Evolutionary conservation across 1,140 invertebrate species (phyloP).

Genomic region (Centruroides sculpturatus): DNA sequence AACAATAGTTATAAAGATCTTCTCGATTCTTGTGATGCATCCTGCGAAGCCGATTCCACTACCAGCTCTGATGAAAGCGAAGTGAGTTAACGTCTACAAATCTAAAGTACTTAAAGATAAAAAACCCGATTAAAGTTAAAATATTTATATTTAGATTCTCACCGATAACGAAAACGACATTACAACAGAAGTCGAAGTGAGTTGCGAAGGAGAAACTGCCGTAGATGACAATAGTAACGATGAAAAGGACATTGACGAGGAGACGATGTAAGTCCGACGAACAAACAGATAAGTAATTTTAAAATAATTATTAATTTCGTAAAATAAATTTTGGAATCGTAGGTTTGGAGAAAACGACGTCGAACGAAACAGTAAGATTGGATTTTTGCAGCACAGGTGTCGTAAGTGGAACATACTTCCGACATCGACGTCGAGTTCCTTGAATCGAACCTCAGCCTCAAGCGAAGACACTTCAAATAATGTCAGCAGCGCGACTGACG

Average conservation of each 20-base stretch:
- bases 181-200: constrained; percentile 1
- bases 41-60: constrained; percentile 13
- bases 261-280: constrained; percentile 46
- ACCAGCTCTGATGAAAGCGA: constrained; percentile 13
- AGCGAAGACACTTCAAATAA: not conserved
- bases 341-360: constrained; percentile 49
- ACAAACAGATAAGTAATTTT: too few species aligned
- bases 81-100: constrained; percentile 1
- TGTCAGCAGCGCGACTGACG: constrained; percentile 24
- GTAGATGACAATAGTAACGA: constrained; percentile 43
- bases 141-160: constrained; percentile 43
- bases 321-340: too few species aligned
- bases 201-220: constrained; percentile 22
- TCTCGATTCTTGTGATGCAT: constrained; percentile 14
- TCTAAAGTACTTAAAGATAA: not conserved
- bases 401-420: constrained; percentile 10
- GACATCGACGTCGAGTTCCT: constrained; percentile 3
- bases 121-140: not conserved
- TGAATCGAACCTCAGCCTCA: not conserved
- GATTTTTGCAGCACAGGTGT: constrained; percentile 6
- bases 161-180: constrained; percentile 38
- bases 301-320: too few species aligned
- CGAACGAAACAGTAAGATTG: constrained; percentile 31
- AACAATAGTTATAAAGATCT: constrained; percentile 3
- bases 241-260: constrained; percentile 66